Percentiles rank a stretch among this genome's conserved stretches.
phyloP scores from a whole-genome alignment of 2,888 invertebrate species.

The Ctenicera cuprea region DNA sequence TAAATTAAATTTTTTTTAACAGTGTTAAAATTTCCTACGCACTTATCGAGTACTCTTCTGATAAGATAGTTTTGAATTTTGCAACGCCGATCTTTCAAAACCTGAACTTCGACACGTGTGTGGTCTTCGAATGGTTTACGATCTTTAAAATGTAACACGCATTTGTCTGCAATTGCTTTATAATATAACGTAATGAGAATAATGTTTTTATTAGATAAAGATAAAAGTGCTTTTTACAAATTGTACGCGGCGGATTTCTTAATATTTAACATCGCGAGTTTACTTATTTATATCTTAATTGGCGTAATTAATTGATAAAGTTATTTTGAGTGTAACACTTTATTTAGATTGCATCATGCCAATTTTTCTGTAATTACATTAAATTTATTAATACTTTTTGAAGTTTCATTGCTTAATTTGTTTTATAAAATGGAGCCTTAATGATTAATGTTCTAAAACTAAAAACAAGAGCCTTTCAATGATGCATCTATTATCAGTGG shows the following conservation, averaged over 20 bases:
- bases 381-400: background rate
- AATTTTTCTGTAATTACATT: background rate
- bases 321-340: slow-evolving; percentile 21
- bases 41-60: background rate
- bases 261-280: background rate
- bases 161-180: slow-evolving; percentile 1
- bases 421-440: too few relatives aligned
- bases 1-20: slow-evolving; percentile 11
- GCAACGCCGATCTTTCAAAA: slow-evolving; percentile 16
- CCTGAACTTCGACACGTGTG: slow-evolving; percentile 18
- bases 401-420: background rate
- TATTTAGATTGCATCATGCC: slow-evolving; percentile 24
- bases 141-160: slow-evolving; percentile 17
- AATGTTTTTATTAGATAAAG: slow-evolving; percentile 20
- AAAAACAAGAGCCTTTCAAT: background rate
- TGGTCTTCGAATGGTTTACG: background rate
- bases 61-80: slow-evolving; percentile 26
- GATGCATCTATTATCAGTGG: background rate
- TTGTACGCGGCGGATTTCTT: background rate
- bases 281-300: slow-evolving; percentile 18
- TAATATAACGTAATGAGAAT: slow-evolving; percentile 5
- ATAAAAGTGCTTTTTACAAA: slow-evolving; percentile 12
- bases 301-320: slow-evolving; percentile 28
- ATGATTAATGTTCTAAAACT: too few relatives aligned
- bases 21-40: slow-evolving; percentile 14